Evolutionary conservation across 2,113 vertebrate species (phyloP).

Genomic region (Heliornis fulica): DNA sequence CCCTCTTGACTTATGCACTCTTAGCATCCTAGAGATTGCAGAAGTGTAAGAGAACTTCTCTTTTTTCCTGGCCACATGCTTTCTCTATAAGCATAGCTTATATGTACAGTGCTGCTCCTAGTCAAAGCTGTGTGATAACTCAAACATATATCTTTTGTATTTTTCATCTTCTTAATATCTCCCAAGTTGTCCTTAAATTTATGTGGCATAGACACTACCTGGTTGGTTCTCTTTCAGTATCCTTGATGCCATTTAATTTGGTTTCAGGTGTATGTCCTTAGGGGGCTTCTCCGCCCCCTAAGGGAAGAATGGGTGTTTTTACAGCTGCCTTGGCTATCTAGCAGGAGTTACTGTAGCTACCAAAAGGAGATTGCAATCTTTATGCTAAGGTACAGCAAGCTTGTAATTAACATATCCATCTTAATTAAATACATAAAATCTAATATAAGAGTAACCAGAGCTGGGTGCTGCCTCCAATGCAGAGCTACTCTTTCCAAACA

Average conservation of each 20-base stretch:
- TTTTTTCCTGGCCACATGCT: not conserved
- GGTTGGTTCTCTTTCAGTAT: not conserved
- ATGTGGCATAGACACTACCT: not conserved
- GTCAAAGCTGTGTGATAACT: not conserved
- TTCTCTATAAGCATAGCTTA: not conserved
- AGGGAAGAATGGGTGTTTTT: not conserved
- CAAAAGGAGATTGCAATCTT: not conserved
- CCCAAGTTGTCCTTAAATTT: not conserved
- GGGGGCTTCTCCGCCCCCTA: not conserved
- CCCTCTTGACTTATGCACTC: not conserved
- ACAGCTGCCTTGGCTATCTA: not conserved
- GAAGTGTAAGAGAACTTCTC: accelerated
- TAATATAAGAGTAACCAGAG: constrained; percentile 1
- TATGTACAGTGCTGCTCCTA: not conserved
- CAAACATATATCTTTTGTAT: not conserved
- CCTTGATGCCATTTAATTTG: not conserved
- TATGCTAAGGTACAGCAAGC: not conserved
- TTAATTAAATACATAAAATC: constrained; percentile 2
- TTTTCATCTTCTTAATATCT: not conserved
- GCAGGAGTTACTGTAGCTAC: not conserved
- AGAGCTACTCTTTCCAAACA: not conserved
- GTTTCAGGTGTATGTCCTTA: not conserved
- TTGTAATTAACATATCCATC: not conserved
- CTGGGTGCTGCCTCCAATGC: not conserved
- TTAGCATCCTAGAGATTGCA: not conserved